phyloP scores from a whole-genome alignment of 2,888 invertebrate genomes.

The Miltochrista miniata region DNA sequence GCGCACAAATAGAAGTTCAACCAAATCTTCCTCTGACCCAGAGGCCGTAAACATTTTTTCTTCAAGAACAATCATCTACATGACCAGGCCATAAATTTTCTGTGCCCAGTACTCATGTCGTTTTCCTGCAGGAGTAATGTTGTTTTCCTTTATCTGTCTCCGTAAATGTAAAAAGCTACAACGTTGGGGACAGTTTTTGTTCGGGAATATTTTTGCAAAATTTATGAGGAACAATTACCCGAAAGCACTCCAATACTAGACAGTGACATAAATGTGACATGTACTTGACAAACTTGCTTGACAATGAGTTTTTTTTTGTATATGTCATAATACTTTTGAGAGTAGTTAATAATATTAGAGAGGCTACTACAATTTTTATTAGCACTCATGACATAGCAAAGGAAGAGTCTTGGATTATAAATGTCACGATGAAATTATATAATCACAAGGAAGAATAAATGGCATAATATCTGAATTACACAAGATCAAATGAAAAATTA shows the following conservation, averaged over 20 bases:
- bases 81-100: constrained; percentile 16
- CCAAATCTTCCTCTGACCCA: no score
- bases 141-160: constrained; percentile 37
- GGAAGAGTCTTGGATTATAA: no score
- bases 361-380: no score
- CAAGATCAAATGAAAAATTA: no score
- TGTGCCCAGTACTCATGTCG: constrained; percentile 4
- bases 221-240: constrained; percentile 22
- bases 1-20: no score
- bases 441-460: no score
- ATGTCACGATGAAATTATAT: no score
- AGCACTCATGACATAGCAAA: no score
- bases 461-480: no score
- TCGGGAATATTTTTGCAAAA: constrained; percentile 26
- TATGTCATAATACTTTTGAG: neutral
- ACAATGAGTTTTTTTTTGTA: neutral
- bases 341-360: no score
- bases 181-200: constrained; percentile 32
- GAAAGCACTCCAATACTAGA: constrained; percentile 10
- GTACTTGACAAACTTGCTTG: neutral
- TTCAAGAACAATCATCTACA: constrained; percentile 2
- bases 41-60: no score
- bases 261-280: constrained; percentile 11
- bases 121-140: constrained; percentile 35
- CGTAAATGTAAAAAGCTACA: constrained; percentile 24